Evolutionary conservation across 2,888 invertebrate species (phyloP), one percentile per base, ranked within the genome.

Genomic region (Rotaria macrura): DNA sequence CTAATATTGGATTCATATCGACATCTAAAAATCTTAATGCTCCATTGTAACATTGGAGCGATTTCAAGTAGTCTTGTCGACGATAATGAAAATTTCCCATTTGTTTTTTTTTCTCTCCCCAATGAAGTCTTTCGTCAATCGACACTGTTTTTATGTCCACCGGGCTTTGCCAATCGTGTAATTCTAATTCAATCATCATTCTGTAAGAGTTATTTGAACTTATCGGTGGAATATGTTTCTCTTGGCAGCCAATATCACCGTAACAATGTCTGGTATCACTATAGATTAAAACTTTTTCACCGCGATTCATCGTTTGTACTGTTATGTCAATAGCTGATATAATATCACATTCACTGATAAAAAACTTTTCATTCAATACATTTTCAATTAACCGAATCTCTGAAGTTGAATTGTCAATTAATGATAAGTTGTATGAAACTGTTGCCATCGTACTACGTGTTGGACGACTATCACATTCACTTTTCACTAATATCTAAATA

Each of bases 41-140:
- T n/a, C 79, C 79, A 43, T 25, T 38, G 43, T 79, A 79, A 79
- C 79, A 79, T n/a, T 25, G 40, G 25, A 79, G 25, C 0, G 79
- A 14, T 43, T 23, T n/a, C 12, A 3, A 25, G 43, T 43, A 43
- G n/a, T 79, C 79, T 43, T 43, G 40, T n/a, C 79, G 79, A 79
- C 79, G 79, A 79, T 79, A 79, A 43, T 79, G 23, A 79, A 79
- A 79, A 43, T 79, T 79, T 25, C 79, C 79, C 40, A 79, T 40
- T 43, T 40, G 25, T 43, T n/a, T 40, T 43, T 79, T 79, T n/a
- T 43, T 40, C 12, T 79, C 25, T 20, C 79, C 79, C 79, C 79
- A 79, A 43, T 38, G 25, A n/a, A 79, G 43, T 43, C 79, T 25
- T 43, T 79, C 79, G 4, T 43, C 14, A 43, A 79, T n/a, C 10